A percentile compares a stretch with the other conserved stretches of the same genome.
Conservation (phyloP, 2,113 vertebrate species). For the Stegastes partitus region DNA sequence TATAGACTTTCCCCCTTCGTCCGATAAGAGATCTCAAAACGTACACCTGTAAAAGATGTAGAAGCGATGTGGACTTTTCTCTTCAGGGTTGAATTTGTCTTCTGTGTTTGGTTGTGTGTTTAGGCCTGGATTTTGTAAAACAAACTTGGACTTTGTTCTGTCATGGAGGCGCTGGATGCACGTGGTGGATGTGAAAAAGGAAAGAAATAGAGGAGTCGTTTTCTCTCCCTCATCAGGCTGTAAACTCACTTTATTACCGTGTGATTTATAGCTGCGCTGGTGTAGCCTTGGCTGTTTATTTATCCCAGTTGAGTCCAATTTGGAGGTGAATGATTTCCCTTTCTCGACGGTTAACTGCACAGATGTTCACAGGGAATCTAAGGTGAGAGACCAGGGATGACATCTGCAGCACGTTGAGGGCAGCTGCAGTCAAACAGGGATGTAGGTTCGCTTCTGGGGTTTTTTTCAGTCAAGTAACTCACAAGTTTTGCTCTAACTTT, state of each 20-base stretch:
- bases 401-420: neutral
- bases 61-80: neutral
- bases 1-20: constrained; percentile 62
- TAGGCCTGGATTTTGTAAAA: constrained; percentile 1
- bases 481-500: too few relatives aligned
- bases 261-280: constrained; percentile 9
- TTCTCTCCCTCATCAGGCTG: constrained; percentile 5
- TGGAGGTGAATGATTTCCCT: constrained; percentile 1
- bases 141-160: neutral
- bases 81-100: neutral
- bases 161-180: neutral
- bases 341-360: neutral
- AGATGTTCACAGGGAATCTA: neutral
- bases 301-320: neutral
- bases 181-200: neutral
- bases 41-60: constrained; percentile 7
- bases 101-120: neutral
- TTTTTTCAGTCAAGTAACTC: too few relatives aligned
- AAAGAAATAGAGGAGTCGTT: neutral
- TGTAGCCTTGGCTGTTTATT: neutral
- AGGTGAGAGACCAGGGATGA: neutral
- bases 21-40: constrained; percentile 26
- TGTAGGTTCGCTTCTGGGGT: too few relatives aligned
- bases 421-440: too few relatives aligned
- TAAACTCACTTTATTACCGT: constrained; percentile 10